Evolutionary conservation across 2,113 vertebrate genomes (phyloP).

Genomic region (Paraplagusia blochii): DNA sequence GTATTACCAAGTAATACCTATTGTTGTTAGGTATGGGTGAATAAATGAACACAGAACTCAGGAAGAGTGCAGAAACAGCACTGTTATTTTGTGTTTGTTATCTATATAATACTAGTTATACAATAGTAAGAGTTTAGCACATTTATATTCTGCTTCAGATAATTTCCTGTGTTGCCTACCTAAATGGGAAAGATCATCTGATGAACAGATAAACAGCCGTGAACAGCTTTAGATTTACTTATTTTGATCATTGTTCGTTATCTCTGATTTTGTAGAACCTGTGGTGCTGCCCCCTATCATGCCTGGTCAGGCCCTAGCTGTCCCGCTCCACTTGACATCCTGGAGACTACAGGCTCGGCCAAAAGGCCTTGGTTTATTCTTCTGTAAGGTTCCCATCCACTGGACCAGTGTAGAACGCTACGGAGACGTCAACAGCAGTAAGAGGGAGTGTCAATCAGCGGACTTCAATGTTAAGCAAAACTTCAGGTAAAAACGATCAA

Average conservation of each 20-base stretch:
- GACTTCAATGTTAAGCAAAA: constrained; percentile 85
- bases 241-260: not conserved
- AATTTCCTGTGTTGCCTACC: no score
- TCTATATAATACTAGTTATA: no score
- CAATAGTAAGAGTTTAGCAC: no score
- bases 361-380: constrained; percentile 90
- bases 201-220: no score
- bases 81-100: no score
- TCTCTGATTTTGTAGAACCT: constrained; percentile 78
- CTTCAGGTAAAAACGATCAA: constrained; percentile 81
- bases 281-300: constrained; percentile 91
- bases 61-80: no score
- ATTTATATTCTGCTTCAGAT: no score
- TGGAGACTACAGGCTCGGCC: constrained; percentile 95
- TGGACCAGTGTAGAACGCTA: constrained; percentile 92
- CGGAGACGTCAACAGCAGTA: constrained; percentile 88
- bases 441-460: constrained; percentile 90
- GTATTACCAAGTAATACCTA: no score
- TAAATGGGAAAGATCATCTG: no score
- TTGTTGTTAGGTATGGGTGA: no score
- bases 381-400: constrained; percentile 94
- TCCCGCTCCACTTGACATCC: constrained; percentile 93
- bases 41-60: no score
- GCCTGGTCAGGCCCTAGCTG: constrained; percentile 86
- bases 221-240: not conserved